Evolutionary conservation across 1,140 invertebrate species (phyloP).

Genomic region (Catajapyx aquilonaris): DNA sequence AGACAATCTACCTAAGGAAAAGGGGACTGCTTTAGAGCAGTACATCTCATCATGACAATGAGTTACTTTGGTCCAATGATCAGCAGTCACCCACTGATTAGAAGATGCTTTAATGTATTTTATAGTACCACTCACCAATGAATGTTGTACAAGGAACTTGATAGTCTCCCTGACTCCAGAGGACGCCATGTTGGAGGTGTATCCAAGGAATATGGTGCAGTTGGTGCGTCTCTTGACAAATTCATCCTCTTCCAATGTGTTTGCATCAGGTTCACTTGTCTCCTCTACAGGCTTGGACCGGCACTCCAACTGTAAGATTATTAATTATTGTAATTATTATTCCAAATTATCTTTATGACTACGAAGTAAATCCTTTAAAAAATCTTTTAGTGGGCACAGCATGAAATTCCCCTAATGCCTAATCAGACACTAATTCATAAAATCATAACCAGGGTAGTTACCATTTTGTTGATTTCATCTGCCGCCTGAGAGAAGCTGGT

Average conservation of each 20-base stretch:
- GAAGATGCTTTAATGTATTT: no score
- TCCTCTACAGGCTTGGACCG: constrained; percentile 36
- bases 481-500: constrained; percentile 80
- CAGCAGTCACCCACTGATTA: no score
- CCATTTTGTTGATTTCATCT: constrained; percentile 3
- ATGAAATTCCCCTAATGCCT: no score
- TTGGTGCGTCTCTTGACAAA: constrained; percentile 54
- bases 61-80: no score
- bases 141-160: constrained; percentile 71
- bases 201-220: constrained; percentile 95
- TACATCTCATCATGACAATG: no score
- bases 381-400: constrained; percentile 10
- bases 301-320: constrained; percentile 24
- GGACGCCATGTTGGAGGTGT: constrained; percentile 94
- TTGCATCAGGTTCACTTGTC: constrained; percentile 37
- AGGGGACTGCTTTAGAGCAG: no score
- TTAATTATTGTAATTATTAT: constrained; percentile 11
- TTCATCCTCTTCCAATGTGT: constrained; percentile 42
- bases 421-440: constrained; percentile 13
- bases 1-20: constrained; percentile 65
- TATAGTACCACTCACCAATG: constrained; percentile 44
- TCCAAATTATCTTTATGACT: constrained; percentile 9
- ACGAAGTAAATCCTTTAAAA: constrained; percentile 11
- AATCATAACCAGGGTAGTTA: neutral
- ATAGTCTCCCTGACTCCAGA: constrained; percentile 84